Evolutionary conservation across 2,113 vertebrate species (phyloP).

Genomic region (Acrocephalus kingi): DNA sequence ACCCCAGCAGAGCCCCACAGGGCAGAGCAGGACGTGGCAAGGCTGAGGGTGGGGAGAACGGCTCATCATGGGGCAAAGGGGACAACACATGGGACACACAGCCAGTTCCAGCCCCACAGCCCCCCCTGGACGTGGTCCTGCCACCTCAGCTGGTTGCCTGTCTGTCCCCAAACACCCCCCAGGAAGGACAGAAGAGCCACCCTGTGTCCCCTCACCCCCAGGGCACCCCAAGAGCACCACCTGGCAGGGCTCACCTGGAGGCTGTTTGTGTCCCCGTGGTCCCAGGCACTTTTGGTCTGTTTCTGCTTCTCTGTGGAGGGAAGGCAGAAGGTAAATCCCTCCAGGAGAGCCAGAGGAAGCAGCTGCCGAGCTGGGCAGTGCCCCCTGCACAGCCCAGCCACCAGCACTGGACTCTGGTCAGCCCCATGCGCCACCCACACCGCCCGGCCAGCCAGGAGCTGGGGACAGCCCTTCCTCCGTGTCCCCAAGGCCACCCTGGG

Average conservation of each 20-base stretch:
- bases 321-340: background rate
- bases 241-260: constrained; percentile 70
- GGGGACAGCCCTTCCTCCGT: background rate
- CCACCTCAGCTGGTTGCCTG: background rate
- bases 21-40: fast-evolving
- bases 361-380: background rate
- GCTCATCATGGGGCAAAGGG: background rate
- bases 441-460: background rate
- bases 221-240: background rate
- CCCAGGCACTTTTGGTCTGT: constrained; percentile 77
- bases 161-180: background rate
- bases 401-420: background rate
- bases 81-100: fast-evolving
- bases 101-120: background rate
- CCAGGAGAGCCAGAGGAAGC: fast-evolving
- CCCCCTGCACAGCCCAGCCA: background rate
- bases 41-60: background rate
- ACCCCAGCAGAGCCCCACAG: background rate
- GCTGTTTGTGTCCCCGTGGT: constrained; percentile 86
- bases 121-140: background rate
- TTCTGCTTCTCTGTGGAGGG: constrained; percentile 80
- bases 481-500: background rate
- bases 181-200: background rate
- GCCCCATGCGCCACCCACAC: background rate
- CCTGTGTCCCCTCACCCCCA: background rate